These are phyloP conservation scores for Harmothoe impar DNA, from an alignment of 2,888 invertebrate species.

Conservation along the genomic window DNA sequence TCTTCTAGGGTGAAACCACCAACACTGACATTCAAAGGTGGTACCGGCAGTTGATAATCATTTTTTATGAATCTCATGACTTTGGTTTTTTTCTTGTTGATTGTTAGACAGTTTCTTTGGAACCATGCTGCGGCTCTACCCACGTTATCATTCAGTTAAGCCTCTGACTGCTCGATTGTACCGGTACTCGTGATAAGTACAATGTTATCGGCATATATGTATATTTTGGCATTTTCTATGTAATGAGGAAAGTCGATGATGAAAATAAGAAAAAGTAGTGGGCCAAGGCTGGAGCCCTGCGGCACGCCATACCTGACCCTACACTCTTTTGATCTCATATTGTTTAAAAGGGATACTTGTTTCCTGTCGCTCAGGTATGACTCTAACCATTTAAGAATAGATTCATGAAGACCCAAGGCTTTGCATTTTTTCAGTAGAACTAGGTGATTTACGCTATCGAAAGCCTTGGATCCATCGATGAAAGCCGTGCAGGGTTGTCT, in stretches of 20 bases:
- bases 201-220: neutral
- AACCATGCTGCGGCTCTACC: neutral
- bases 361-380: neutral
- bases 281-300: neutral
- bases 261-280: neutral
- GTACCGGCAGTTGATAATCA: too few species aligned
- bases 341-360: neutral
- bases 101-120: neutral
- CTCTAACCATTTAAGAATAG: neutral
- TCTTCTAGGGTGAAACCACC: too few species aligned
- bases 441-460: neutral
- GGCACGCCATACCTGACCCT: neutral
- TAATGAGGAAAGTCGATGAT: neutral
- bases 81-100: neutral
- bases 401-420: neutral
- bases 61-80: too few species aligned
- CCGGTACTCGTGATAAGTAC: neutral
- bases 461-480: neutral
- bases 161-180: neutral
- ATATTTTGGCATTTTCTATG: neutral
- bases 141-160: neutral
- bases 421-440: neutral
- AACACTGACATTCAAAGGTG: too few species aligned
- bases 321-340: neutral
- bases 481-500: neutral